These are phyloP conservation scores for Phenacoccus solenopsis DNA, from an alignment of 1,140 invertebrate genomes.

Conservation along the genomic window DNA sequence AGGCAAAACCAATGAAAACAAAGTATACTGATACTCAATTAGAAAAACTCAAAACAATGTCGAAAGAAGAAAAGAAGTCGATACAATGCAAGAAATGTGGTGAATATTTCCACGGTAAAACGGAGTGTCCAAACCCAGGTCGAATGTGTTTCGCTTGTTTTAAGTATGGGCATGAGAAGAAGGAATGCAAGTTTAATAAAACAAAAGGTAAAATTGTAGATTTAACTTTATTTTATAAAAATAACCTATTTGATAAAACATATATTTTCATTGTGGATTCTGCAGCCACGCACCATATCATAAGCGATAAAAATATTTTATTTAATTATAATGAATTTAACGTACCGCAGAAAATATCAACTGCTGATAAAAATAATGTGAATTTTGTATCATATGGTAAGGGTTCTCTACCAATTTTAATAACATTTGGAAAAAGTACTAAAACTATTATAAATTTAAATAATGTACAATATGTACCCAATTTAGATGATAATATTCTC, in stretches of 20 bases:
- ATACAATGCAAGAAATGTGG: not conserved
- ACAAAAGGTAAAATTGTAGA: not conserved
- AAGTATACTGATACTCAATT: not conserved
- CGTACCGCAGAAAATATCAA: not conserved
- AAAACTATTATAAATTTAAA: not conserved
- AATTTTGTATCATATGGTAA: not conserved
- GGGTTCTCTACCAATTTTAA: not conserved
- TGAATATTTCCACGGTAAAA: not conserved
- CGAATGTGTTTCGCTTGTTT: not conserved
- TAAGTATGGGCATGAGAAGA: not conserved
- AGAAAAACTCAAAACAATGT: not conserved
- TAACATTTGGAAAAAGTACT: not conserved
- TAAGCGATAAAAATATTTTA: not conserved
- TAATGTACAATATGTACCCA: not conserved
- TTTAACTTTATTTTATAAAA: not conserved
- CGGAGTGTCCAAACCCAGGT: not conserved
- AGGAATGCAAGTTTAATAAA: not conserved
- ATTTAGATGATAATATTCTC: not conserved
- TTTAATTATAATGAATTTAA: not conserved
- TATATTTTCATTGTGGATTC: not conserved
- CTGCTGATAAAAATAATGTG: not conserved
- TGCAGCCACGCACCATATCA: not conserved
- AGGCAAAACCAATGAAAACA: not conserved
- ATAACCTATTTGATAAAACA: not conserved
- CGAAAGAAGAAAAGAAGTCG: not conserved